Conservation (phyloP, 2,797 vertebrate genomes). For the Bradypodion pumilum region DNA sequence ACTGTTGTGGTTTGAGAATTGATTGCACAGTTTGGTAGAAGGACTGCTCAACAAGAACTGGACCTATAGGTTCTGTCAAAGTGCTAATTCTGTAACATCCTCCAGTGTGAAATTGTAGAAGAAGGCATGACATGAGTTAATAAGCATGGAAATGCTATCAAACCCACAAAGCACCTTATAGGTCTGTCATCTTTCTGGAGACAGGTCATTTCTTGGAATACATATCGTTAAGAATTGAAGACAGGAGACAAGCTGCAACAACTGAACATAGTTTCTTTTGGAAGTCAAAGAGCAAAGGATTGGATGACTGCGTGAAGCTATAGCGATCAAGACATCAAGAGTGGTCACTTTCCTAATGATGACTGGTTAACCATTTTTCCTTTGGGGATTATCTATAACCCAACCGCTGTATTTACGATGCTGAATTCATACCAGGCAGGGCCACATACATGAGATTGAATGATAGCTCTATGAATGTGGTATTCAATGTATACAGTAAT, state of each 20-base stretch:
- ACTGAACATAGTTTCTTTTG: not conserved
- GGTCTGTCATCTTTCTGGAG: not conserved
- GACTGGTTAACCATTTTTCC: conserved; percentile 26
- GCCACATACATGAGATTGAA: not conserved
- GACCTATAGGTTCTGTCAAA: conserved; percentile 32
- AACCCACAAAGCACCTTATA: not conserved
- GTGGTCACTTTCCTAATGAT: conserved; percentile 18
- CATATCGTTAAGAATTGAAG: not conserved
- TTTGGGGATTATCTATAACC: conserved; percentile 3
- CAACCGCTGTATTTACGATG: not conserved
- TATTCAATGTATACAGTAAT: not conserved
- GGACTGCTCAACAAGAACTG: conserved; percentile 37
- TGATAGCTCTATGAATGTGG: not conserved
- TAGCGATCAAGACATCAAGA: conserved; percentile 1
- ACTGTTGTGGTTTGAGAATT: conserved; percentile 67
- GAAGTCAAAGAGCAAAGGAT: not conserved
- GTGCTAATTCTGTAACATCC: conserved; percentile 29
- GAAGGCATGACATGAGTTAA: not conserved
- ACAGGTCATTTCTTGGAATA: conserved; percentile 27
- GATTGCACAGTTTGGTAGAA: conserved; percentile 52
- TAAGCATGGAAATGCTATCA: not conserved
- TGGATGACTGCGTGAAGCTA: not conserved
- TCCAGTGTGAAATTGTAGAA: conserved; percentile 40
- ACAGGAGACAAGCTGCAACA: not conserved
- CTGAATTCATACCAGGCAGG: conserved; percentile 23